Evolutionary conservation across 2,888 invertebrate species (phyloP), one percentile per base, ranked within the genome.

Genomic region (Embidobia sp.): DNA sequence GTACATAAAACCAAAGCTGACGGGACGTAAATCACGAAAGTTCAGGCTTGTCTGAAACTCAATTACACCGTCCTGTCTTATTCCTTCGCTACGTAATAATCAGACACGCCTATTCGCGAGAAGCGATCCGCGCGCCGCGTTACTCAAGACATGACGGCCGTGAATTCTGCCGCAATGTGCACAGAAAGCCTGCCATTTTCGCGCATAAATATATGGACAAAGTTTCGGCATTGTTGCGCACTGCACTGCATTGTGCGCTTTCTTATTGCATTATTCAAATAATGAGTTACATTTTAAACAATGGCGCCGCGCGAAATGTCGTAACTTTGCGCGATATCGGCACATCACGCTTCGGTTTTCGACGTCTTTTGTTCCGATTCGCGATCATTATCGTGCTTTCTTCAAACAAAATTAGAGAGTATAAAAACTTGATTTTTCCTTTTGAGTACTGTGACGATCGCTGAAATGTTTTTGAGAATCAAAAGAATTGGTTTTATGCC

Each of bases 61-160:
- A 76, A 76, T 69, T 76, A 76, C 49, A 63, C 51, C 63, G 44
- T 37, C 49, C 27, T 48, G 55, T 64, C 76, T 76, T 70, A 70
- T 76, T 76, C 69, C 70, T 70, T 46, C 59, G 70, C 64, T 55
- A 42, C 51, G 49, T 64, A 64, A 70, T 70, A 70, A 76, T 76
- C 76, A 64, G 64, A 51, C 44, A 35, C 44, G 33, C 35, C 49
- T 59, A 64, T 29, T 64, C 44, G 66, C 22, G 31, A 44, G 18
- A 49, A 35, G 70, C 55, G 57, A 69, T 55, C 63, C 22, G 57
- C 31, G 57, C 44, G 19, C 13, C 11, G 13, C 19, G 31, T 48
- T 48, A 22, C 48, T 35, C 26, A 42, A 48, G 42, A 53, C 53
- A 69, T 35, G 35, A 67, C 42, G 11, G 40, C 19, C 29, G 16